Conservation (phyloP, 2,888 invertebrate genomes). For the Camptogramma bilineatum region DNA sequence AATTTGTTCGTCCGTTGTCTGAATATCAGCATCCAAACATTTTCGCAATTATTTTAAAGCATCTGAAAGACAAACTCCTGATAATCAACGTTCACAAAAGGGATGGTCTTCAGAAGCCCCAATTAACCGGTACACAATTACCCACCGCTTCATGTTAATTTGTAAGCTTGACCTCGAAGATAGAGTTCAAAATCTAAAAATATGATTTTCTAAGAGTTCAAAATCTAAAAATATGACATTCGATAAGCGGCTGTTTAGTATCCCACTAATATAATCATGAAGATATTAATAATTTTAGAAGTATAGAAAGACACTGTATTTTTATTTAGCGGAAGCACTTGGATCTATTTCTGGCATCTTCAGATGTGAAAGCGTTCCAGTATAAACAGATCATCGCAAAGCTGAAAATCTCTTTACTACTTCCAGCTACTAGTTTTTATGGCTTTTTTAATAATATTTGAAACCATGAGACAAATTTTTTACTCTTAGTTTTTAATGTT, state of each 20-base stretch:
- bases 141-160: not conserved
- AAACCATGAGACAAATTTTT: too few species aligned
- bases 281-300: too few species aligned
- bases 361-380: constrained; percentile 49
- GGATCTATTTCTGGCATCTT: constrained; percentile 69
- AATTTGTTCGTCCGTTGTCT: not conserved
- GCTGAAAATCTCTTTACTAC: constrained; percentile 35
- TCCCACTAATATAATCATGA: too few species aligned
- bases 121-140: not conserved
- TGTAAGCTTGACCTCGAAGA: not conserved
- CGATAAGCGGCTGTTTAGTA: too few species aligned
- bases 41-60: not conserved
- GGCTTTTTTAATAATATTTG: constrained; percentile 18
- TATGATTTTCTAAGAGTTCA: not conserved
- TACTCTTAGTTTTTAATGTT: too few species aligned
- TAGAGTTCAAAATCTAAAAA: not conserved
- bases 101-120: not conserved
- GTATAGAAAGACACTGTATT: constrained; percentile 58
- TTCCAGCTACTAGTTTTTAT: constrained; percentile 29
- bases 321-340: constrained; percentile 72
- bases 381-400: constrained; percentile 62
- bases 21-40: not conserved
- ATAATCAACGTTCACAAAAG: not conserved
- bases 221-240: too few species aligned
- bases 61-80: not conserved